phyloP scores from a whole-genome alignment of 2,113 vertebrate genomes.

The Engystomops pustulosus region DNA sequence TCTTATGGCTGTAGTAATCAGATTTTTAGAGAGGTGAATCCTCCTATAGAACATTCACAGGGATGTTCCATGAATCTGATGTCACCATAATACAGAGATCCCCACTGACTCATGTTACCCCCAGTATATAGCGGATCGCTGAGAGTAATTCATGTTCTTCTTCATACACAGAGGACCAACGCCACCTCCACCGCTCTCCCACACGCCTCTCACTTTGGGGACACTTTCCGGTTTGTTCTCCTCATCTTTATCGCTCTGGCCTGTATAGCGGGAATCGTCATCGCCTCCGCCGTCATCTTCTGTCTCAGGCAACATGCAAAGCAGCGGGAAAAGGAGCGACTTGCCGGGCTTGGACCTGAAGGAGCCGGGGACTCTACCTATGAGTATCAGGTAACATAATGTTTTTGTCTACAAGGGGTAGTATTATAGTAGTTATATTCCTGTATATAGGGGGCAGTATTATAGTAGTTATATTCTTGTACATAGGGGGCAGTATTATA shows the following conservation, averaged over 20 bases:
- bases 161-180: conserved; percentile 76
- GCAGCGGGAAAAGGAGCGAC: conserved; percentile 86
- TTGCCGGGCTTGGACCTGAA: conserved; percentile 88
- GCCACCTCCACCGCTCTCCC: conserved; percentile 73
- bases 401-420: no score
- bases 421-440: conserved; percentile 7
- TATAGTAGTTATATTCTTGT: conserved; percentile 8
- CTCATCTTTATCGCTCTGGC: conserved; percentile 89
- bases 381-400: conserved; percentile 88
- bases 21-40: not conserved
- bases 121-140: no score
- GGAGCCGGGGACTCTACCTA: conserved; percentile 92
- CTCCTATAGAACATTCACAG: not conserved
- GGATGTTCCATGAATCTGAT: not conserved
- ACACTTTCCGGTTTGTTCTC: conserved; percentile 82
- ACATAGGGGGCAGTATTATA: conserved; percentile 4
- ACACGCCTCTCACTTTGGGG: conserved; percentile 73
- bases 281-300: conserved; percentile 79
- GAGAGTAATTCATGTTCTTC: not conserved
- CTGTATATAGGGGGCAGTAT: not conserved
- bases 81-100: not conserved
- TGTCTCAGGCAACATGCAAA: conserved; percentile 86
- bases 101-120: no score
- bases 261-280: conserved; percentile 82
- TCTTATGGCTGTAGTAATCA: not conserved